These are phyloP conservation scores for Syritta pipiens DNA, from an alignment of 2,888 invertebrate genomes.

Conservation along the genomic window DNA sequence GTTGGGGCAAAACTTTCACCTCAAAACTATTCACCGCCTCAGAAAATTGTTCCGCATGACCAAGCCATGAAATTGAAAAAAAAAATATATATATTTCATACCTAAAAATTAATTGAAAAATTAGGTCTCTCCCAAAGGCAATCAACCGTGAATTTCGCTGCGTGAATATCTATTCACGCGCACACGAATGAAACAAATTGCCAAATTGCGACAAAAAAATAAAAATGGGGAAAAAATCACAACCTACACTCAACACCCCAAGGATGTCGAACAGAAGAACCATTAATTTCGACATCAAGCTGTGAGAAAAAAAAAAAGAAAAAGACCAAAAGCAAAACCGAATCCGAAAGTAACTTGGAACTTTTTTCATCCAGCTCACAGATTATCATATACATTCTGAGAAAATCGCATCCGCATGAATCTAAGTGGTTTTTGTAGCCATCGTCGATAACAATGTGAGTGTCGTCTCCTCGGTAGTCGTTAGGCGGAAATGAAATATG, in stretches of 20 bases:
- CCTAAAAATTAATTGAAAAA: slow-evolving; percentile 1
- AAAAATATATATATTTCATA: too few species aligned
- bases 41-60: too few species aligned
- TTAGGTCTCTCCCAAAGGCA: background rate
- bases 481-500: slow-evolving; percentile 13
- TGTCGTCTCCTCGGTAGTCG: background rate
- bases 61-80: too few species aligned
- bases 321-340: too few species aligned
- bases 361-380: slow-evolving; percentile 2
- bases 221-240: too few species aligned
- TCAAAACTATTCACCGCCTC: too few species aligned
- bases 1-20: too few species aligned
- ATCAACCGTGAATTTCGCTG: background rate
- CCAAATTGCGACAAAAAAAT: too few species aligned
- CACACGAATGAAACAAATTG: slow-evolving; percentile 13
- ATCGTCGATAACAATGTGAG: background rate
- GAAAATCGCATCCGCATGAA: slow-evolving; percentile 4
- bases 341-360: slow-evolving; percentile 3
- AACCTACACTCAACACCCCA: background rate
- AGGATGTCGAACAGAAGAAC: background rate
- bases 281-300: slow-evolving; percentile 6
- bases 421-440: background rate
- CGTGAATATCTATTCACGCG: slow-evolving; percentile 7
- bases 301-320: background rate
- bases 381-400: slow-evolving; percentile 1